Base-by-base conservation (phyloP, 2,888 invertebrate species). In the Drosophila differens region DNA sequence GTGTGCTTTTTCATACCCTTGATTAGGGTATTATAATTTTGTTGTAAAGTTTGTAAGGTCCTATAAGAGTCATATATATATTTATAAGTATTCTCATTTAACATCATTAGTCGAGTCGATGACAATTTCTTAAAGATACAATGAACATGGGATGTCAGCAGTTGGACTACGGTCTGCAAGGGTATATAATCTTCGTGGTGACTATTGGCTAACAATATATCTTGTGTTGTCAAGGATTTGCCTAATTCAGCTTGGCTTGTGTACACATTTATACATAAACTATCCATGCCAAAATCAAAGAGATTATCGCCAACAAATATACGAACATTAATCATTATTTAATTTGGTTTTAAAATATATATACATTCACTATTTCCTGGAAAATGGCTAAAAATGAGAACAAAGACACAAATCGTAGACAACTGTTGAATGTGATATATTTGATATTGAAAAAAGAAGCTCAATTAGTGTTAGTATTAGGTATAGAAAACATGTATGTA, bases 321-420 rank as follows among this genome's bases (percentile, higher is more conserved):
- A 16, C 7, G 22, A 47, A 49, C 70, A 74, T 76, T 64, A 69
- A 75, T 69, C 69, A 74, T 55, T 32, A 41, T 39, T 51, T 28
- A 51, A 51, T 19, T 35, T 25, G 47, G 2, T 1, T 22, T 16
- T 47, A 4, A 16, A 4, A 7, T 19, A 22, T 47, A 47, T 47
- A 44, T 12, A 12, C 22, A 44, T 22, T 12, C 12, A 22, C 12
- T 6, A 44, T 14, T 22, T 7, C 25, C 22, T 25, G 16, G 4
- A 47, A 28, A 28, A 28, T 28, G 28, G 28, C 28, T 28, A 28
- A 28, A 28, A 16, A 6, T 10, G 16, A 25, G 25, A 32, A 53
- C 7, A 57, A 47, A 47, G 47, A 47, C 19, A 51, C 19, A 19
- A 51, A 19, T 19, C 16, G 25, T 28, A 16, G 28, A 6, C 44